Evolutionary conservation across 2,113 vertebrate species (phyloP), one percentile per base, ranked within the genome.

Genomic region (Caloenas nicobarica): DNA sequence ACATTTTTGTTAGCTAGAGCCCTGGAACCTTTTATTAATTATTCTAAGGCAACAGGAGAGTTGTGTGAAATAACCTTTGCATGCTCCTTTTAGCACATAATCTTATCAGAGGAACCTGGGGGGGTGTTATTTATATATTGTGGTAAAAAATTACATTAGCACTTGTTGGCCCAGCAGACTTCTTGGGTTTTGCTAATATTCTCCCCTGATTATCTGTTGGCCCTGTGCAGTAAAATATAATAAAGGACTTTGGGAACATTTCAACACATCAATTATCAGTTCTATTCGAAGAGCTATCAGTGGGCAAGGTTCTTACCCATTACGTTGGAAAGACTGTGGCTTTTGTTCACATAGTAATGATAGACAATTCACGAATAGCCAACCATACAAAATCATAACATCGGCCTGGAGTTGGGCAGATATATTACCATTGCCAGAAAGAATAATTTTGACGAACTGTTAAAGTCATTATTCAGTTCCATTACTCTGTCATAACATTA

Each of bases 361-460:
- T 36, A 76, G 82, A 79, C 89, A 74, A 64, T 93, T 95, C 88
- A 73, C 10, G 5, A 86, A 33, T 16, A 73, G 73, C 57, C 95
- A 76, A 89, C 93, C 87, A 89, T 69, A 42, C 83, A 73, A 66
- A 94, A 31, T 72, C 53, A 89, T 79, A 96, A 88, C 86, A 76
- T 18, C 50, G 31, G 80, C 80, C 76, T 58, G 61, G 80, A 82
- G 25, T 66, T 70, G 77, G 73, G 77, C 83, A 96, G 88, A 85
- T 79, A 57, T 50, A 29, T 92, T 26, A 34, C 80, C 77, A 21
- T 77, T 94, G 96, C 93, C 96, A 96, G 88, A 96, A 91, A 51
- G 95, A 88, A 96, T 93, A 18, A 87, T 87, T 93, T 70, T 96
- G 96, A 91, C 80, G 95, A 97, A 36, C 92, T 95, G 94, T 42